Conservation (phyloP, 2,113 vertebrate genomes). For the Microtus oregoni region DNA sequence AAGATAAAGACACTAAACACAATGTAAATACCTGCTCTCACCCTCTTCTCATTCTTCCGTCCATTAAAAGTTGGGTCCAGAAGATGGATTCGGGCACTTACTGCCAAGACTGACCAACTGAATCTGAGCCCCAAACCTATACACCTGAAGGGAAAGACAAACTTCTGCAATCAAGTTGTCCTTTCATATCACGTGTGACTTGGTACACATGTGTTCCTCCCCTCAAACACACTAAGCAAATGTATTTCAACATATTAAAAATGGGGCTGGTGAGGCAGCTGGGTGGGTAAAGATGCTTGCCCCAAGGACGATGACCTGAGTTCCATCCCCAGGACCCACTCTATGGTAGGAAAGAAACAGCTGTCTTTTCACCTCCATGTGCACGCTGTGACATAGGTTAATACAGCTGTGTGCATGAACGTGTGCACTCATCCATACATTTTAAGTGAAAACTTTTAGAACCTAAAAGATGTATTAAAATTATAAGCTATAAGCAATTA, state of each 20-base stretch:
- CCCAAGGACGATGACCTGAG: no score
- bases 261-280: background rate
- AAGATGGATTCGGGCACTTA: background rate
- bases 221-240: background rate
- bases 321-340: background rate
- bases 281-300: background rate
- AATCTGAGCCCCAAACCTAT: background rate
- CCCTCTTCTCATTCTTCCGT: conserved; percentile 49
- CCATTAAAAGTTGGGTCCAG: background rate
- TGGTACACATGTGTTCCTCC: background rate
- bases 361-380: background rate
- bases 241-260: background rate
- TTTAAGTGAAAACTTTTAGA: background rate
- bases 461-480: conserved; percentile 59
- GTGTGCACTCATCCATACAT: background rate
- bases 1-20: conserved; percentile 49
- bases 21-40: conserved; percentile 56
- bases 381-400: background rate
- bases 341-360: background rate
- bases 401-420: no score
- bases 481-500: conserved; percentile 63
- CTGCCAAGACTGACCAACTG: background rate
- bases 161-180: background rate
- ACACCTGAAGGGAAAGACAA: background rate
- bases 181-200: background rate